Evolutionary conservation across 2,113 vertebrate genomes (phyloP).

Genomic region (Anas platyrhynchos): DNA sequence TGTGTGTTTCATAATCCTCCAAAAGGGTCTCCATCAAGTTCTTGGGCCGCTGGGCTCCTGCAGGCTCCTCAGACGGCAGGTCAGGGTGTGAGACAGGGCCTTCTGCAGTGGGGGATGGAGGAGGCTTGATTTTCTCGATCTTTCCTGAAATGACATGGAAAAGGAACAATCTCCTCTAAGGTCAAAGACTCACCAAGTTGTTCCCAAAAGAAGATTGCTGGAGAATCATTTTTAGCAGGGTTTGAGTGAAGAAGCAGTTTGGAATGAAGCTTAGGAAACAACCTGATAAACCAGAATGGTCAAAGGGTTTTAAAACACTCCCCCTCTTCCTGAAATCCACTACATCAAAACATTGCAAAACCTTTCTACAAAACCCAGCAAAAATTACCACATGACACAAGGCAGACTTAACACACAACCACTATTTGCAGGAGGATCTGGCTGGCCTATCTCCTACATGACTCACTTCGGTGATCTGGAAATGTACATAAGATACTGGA

Average conservation of each 20-base stretch:
- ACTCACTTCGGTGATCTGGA: background rate
- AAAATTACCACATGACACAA: background rate
- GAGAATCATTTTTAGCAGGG: background rate
- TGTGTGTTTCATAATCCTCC: conserved; percentile 97
- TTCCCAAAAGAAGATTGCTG: background rate
- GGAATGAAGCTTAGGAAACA: background rate
- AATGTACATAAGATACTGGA: background rate
- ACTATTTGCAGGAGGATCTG: background rate
- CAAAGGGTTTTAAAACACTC: background rate
- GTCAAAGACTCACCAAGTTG: background rate
- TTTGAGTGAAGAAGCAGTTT: background rate
- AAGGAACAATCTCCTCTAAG: conserved; percentile 61
- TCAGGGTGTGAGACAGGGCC: conserved; percentile 82
- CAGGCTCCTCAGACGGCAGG: conserved; percentile 83
- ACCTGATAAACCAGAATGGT: background rate
- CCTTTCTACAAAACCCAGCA: background rate
- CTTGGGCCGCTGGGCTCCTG: conserved; percentile 87
- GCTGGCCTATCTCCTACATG: background rate
- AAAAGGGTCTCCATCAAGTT: conserved; percentile 98
- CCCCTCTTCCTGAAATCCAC: background rate
- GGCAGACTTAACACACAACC: background rate
- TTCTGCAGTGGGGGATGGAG: conserved; percentile 88
- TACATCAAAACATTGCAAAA: background rate
- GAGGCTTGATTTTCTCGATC: conserved; percentile 94
- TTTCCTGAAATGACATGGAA: conserved; percentile 85